Conservation (phyloP, 2,113 vertebrate species). For the Gnathonemus echidnorhynchus region DNA sequence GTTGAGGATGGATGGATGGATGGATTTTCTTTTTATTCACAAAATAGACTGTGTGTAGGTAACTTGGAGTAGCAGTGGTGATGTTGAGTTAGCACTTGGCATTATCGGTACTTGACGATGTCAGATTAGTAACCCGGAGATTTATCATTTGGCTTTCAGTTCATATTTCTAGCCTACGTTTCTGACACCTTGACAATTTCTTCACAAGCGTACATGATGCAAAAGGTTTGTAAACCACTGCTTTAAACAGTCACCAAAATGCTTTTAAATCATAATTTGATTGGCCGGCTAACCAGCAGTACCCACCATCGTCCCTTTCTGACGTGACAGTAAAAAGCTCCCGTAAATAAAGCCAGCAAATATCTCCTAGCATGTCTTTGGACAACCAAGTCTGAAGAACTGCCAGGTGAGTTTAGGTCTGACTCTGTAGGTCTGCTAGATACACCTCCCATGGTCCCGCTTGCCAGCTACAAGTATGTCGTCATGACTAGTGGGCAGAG, state of each 20-base stretch:
- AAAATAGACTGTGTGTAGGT: neutral
- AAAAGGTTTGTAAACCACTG: neutral
- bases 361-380: neutral
- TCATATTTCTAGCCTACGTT: neutral
- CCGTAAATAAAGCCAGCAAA: neutral
- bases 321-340: neutral
- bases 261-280: neutral
- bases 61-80: neutral
- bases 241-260: neutral
- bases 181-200: neutral
- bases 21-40: neutral
- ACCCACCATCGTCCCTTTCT: neutral
- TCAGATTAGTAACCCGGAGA: neutral
- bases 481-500: neutral
- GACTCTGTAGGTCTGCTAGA: neutral
- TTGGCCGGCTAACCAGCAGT: neutral
- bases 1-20: neutral
- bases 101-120: neutral
- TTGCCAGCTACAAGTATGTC: neutral
- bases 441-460: neutral
- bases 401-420: neutral
- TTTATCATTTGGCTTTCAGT: neutral
- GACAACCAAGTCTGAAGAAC: neutral
- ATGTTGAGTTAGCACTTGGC: neutral
- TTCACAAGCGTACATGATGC: neutral